Conservation (phyloP, 2,113 vertebrate species). For the Pristiophorus japonicus region DNA sequence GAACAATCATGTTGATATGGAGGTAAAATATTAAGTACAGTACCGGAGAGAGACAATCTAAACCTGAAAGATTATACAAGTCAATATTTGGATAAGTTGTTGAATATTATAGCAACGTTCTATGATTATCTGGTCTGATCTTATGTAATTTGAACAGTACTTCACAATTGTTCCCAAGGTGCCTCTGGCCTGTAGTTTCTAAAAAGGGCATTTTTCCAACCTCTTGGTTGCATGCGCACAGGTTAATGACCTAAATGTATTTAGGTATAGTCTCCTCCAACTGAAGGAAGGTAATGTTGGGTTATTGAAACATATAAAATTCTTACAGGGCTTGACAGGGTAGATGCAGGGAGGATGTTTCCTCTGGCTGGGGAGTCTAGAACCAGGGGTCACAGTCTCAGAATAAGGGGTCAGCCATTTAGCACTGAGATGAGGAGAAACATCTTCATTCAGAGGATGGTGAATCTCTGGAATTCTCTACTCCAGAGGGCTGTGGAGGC, state of each 20-base stretch:
- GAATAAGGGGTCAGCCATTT: too few relatives aligned
- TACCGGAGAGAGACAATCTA: not conserved
- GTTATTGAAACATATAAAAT: too few relatives aligned
- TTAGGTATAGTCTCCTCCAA: not conserved
- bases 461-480: too few relatives aligned
- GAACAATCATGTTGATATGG: not conserved
- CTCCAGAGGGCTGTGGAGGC: too few relatives aligned
- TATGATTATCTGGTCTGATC: not conserved
- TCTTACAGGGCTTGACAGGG: too few relatives aligned
- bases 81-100: not conserved
- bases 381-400: too few relatives aligned
- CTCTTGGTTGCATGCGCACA: not conserved
- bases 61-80: not conserved
- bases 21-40: not conserved
- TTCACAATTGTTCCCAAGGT: too few relatives aligned
- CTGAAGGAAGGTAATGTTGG: not conserved
- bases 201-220: not conserved
- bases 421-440: too few relatives aligned
- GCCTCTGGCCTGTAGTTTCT: not conserved
- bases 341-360: too few relatives aligned
- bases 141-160: too few relatives aligned
- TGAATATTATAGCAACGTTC: not conserved
- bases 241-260: not conserved
- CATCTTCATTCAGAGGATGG: too few relatives aligned
- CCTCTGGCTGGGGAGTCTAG: too few relatives aligned